These are phyloP conservation scores for Calvadosia cruxmelitensis DNA, from an alignment of 30 jellyfish, hydroid and myxozoan genomes.

Conservation along the genomic window DNA sequence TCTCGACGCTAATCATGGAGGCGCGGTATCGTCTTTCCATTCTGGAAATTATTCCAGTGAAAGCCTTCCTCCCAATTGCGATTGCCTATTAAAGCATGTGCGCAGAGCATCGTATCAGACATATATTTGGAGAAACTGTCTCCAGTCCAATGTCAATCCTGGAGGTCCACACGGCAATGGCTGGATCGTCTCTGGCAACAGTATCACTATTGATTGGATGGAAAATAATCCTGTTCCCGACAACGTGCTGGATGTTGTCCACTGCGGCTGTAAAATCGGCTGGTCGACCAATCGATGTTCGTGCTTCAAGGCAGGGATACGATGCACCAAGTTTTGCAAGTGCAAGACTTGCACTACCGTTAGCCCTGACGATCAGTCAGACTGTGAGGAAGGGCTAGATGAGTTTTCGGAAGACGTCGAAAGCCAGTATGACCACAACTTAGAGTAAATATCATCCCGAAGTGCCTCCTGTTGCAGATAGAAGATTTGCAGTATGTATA, in stretches of 20 bases:
- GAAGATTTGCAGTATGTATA: too few relatives aligned
- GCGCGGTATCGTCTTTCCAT: background rate
- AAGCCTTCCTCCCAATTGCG: conserved; percentile 12
- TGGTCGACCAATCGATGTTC: conserved; percentile 18
- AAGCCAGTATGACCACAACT: too few relatives aligned
- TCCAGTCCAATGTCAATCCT: background rate
- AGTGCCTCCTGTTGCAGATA: too few relatives aligned
- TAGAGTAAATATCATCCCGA: too few relatives aligned
- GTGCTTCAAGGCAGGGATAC: conserved; percentile 5
- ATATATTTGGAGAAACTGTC: conserved; percentile 10
- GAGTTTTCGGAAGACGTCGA: too few relatives aligned
- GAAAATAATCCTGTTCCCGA: conserved; percentile 19
- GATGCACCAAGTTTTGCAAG: conserved; percentile 26
- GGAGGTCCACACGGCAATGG: conserved; percentile 17
- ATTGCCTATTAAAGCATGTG: background rate
- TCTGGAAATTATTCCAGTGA: background rate
- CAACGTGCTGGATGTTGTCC: conserved; percentile 6
- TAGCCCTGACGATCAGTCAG: too few relatives aligned
- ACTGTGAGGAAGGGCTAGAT: too few relatives aligned
- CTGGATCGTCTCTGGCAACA: conserved; percentile 16
- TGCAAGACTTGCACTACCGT: conserved; percentile 2
- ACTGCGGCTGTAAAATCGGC: conserved; percentile 26
- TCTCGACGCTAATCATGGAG: background rate
- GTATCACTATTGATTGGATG: conserved; percentile 16
- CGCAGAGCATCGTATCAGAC: conserved; percentile 10